A percentile compares a stretch with the other conserved stretches of the same genome.
phyloP scores from a whole-genome alignment of 2,113 vertebrate genomes.

The Silurus asotus region DNA sequence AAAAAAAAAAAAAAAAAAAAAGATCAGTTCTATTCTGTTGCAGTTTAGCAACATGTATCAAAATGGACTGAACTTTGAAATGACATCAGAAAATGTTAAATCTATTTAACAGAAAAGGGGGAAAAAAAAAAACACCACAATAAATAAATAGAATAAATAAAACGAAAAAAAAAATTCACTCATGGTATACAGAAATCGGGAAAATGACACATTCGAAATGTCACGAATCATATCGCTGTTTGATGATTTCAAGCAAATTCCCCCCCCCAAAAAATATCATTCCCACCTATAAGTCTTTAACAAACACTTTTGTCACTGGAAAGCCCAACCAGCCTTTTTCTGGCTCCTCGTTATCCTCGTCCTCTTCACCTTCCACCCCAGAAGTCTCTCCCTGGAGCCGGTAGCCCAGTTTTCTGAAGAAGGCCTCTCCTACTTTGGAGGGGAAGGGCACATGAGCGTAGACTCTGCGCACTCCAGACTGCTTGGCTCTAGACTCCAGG shows the following conservation, averaged over 20 bases:
- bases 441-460: conserved; percentile 72
- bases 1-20: background rate
- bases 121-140: conserved; percentile 17
- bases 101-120: background rate
- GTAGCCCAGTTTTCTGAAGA: conserved; percentile 77
- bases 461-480: conserved; percentile 67
- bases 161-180: background rate
- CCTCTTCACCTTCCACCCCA: conserved; percentile 60
- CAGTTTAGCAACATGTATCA: background rate
- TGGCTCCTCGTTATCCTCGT: conserved; percentile 62
- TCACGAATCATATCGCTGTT: background rate
- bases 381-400: conserved; percentile 60
- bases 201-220: background rate
- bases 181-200: background rate
- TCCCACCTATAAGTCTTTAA: conserved; percentile 72
- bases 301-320: conserved; percentile 75
- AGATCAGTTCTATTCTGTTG: background rate
- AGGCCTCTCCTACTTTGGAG: conserved; percentile 71
- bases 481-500: conserved; percentile 81
- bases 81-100: background rate
- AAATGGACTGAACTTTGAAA: conserved; percentile 8
- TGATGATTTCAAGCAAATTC: conserved; percentile 10
- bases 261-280: background rate
- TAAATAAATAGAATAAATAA: conserved; percentile 48
- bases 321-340: conserved; percentile 73